phyloP scores from a whole-genome alignment of 30 jellyfish, hydroid and myxozoan species.

The Turritopsis rubra region DNA sequence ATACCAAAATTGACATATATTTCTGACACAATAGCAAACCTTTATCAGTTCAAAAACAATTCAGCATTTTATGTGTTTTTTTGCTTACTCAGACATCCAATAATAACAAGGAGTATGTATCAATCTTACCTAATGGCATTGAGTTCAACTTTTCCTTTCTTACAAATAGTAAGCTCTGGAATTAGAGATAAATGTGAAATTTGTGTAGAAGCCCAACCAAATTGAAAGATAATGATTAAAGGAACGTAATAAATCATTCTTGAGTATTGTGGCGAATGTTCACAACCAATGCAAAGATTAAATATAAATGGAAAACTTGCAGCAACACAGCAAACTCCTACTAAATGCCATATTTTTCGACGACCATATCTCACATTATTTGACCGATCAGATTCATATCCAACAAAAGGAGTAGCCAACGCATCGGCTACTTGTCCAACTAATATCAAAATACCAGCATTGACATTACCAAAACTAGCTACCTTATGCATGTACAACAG shows the following conservation, averaged over 20 bases:
- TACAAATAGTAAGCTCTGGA: slow-evolving; percentile 69
- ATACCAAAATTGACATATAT: too few relatives aligned
- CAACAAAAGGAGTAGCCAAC: slow-evolving; percentile 82
- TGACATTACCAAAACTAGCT: slow-evolving; percentile 44
- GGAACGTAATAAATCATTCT: slow-evolving; percentile 71
- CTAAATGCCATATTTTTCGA: slow-evolving; percentile 82
- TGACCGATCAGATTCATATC: slow-evolving; percentile 70
- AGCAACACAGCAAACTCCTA: slow-evolving; percentile 74
- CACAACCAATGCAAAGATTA: slow-evolving; percentile 49
- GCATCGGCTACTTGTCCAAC: slow-evolving; percentile 95
- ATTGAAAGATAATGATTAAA: slow-evolving; percentile 70
- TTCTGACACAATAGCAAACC: too few relatives aligned
- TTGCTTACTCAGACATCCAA: not conserved
- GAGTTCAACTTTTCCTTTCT: slow-evolving; percentile 58
- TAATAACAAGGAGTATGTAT: not conserved
- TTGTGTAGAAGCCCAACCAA: slow-evolving; percentile 98
- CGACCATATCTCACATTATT: slow-evolving; percentile 56
- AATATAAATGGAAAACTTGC: slow-evolving; percentile 73
- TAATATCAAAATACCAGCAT: slow-evolving; percentile 65
- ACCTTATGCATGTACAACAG: slow-evolving; percentile 74
- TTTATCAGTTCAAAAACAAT: not conserved
- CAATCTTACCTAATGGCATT: slow-evolving; percentile 67
- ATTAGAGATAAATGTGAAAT: slow-evolving; percentile 80
- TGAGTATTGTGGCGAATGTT: slow-evolving; percentile 60
- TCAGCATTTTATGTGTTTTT: not conserved